These are phyloP conservation scores for Achlya flavicornis DNA, from an alignment of 2,888 invertebrate genomes.

Conservation along the genomic window DNA sequence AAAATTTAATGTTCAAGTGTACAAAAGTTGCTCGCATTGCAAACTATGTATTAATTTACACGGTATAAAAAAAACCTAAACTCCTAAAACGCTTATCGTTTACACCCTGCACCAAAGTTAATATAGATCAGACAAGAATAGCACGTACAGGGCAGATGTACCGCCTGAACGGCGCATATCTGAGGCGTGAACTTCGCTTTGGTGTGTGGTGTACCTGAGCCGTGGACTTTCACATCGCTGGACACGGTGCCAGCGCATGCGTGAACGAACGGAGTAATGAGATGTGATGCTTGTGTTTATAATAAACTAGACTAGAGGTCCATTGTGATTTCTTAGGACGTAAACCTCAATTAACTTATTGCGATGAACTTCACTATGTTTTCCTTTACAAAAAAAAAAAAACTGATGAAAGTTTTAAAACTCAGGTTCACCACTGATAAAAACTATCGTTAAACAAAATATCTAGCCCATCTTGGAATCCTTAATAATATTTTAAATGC, in stretches of 20 bases:
- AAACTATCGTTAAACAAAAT: no score
- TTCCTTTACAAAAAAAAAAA: no score
- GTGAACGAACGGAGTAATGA: slow-evolving; percentile 1
- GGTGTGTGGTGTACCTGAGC: slow-evolving; percentile 7
- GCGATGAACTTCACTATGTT: no score
- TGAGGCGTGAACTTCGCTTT: slow-evolving; percentile 14
- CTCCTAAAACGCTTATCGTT: background rate
- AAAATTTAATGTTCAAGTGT: no score
- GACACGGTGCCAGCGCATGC: slow-evolving; percentile 8
- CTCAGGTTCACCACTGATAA: no score
- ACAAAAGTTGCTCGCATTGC: no score
- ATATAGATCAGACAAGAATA: slow-evolving; percentile 17
- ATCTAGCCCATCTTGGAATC: no score
- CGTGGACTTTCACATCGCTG: background rate
- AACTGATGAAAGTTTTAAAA: no score
- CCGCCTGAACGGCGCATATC: slow-evolving; percentile 13
- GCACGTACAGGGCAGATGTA: slow-evolving; percentile 26
- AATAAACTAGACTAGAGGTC: background rate
- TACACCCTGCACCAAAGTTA: background rate
- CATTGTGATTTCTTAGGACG: background rate
- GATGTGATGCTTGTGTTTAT: background rate
- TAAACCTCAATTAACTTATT: background rate
- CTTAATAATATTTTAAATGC: no score
- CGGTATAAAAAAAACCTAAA: no score
- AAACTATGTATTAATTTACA: no score